Evolutionary conservation across 1,140 invertebrate species (phyloP).

Genomic region (Drosophila rhopaloa): DNA sequence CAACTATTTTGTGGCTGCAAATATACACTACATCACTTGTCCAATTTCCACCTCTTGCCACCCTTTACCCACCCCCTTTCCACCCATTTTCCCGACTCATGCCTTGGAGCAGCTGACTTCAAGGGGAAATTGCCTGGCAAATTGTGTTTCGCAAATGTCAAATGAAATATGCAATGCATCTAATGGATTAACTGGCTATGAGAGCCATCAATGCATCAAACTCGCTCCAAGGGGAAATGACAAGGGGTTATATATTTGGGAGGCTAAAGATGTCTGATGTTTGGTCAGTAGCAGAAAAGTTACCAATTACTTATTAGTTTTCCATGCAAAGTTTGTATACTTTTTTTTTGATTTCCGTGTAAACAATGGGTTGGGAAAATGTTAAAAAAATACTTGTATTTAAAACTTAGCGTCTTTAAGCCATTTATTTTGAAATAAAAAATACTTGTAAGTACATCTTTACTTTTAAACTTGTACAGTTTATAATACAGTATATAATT

Average conservation of each 20-base stretch:
- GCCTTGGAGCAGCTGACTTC: conserved; percentile 22
- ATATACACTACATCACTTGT: not conserved
- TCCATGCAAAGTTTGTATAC: conserved; percentile 1
- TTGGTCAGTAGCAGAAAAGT: conserved; percentile 24
- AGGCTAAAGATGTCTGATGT: not conserved
- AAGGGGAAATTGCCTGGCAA: conserved; percentile 48
- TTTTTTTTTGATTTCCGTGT: not conserved
- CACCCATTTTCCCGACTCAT: conserved; percentile 16
- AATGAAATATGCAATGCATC: conserved; percentile 80
- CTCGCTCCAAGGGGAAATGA: not conserved
- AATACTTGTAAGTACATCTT: no score
- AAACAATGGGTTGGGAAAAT: not conserved
- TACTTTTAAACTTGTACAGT: no score
- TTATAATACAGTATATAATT: no score
- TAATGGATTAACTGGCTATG: conserved; percentile 76
- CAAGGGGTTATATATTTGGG: not conserved
- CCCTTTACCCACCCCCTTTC: not conserved
- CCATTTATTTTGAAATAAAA: no score
- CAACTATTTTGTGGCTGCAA: conserved; percentile 59
- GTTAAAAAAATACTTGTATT: no score
- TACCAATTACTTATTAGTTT: conserved; percentile 27
- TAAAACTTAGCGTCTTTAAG: no score
- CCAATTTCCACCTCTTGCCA: conserved; percentile 2
- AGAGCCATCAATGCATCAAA: conserved; percentile 73
- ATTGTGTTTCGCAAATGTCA: conserved; percentile 78